A percentile compares a stretch with the other conserved stretches of the same genome.
These are phyloP conservation scores for Agrochola macilenta DNA, from an alignment of 2,888 invertebrate genomes.

Conservation along the genomic window DNA sequence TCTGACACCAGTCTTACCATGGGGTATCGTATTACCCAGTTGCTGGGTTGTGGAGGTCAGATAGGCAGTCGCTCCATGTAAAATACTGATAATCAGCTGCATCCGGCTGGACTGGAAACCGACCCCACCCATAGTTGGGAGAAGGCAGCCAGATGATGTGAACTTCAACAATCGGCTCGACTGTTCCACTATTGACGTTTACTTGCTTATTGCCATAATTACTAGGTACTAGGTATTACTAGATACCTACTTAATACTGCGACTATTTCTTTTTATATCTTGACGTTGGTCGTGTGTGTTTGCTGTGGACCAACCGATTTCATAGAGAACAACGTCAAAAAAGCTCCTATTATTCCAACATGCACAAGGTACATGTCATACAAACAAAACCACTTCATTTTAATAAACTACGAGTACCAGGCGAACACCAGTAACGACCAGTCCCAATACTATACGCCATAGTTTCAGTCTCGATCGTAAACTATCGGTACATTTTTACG, in stretches of 20 bases:
- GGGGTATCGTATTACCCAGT: no score
- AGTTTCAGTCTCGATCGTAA: conserved; percentile 31
- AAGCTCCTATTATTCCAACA: neutral
- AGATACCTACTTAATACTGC: no score
- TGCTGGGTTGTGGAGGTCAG: no score
- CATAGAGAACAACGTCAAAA: neutral
- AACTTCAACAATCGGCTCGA: neutral
- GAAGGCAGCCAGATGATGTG: no score
- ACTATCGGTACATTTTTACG: conserved; percentile 28
- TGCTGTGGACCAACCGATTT: no score
- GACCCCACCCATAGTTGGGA: no score
- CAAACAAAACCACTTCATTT: neutral
- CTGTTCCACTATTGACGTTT: neutral
- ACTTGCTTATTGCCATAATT: no score
- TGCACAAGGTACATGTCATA: neutral
- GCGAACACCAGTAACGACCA: neutral
- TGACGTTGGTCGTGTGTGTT: neutral
- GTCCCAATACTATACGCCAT: conserved; percentile 2
- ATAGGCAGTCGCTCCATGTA: no score
- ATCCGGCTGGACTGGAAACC: no score
- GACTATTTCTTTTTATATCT: neutral
- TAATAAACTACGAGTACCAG: neutral
- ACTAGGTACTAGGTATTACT: no score
- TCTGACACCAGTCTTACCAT: no score
- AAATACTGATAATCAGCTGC: no score